Base-by-base conservation (phyloP, 2,888 invertebrate species). In the Willowsia nigromaculata region DNA sequence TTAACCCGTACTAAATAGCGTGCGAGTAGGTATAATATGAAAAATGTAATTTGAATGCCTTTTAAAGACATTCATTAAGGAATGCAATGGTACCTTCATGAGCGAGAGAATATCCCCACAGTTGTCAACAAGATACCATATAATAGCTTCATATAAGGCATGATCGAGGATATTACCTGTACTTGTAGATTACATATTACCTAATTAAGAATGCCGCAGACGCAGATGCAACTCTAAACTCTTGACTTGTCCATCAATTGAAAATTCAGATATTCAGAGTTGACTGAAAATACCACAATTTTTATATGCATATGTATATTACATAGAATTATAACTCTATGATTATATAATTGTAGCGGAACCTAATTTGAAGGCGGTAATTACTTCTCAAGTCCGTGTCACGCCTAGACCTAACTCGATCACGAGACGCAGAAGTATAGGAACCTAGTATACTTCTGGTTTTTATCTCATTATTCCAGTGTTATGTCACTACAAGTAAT, bases 21-120 rank as follows among this genome's bases (percentile, higher is more conserved):
- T n/a, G n/a, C n/a, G n/a, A 76, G 18, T 78, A 27, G 78, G 4
- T 30, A 7, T 80, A 37, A 25, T 40, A 37, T 40, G 56, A 59
- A 68, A 56, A n/a, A n/a, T n/a, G 37, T 59, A 59, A 80, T 80
- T 59, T 37, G 80, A 80, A 40, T 59, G 15, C 80, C 80, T 80
- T 80, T 80, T 80, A 33, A 80, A 80, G 80, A 56, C 18, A 80
- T 40, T 59, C 40, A 22, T 80, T 80, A 80, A 80, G 56, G 56
- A 59, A 33, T 59, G 56, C 40, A 30, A 27, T 43, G 6, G 65
- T 11, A 37, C 65, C 18, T 68, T 68, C 65, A 37, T 68, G 65
- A 37, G 18, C 37, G 65, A 68, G 11, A 18, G 33, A 33, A 68
- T 43, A 27, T 76, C 25, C 5, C 43, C 53, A 43, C 15, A 37